These are phyloP conservation scores for Serilophus lunatus DNA, from an alignment of 2,113 vertebrate species.

Conservation along the genomic window DNA sequence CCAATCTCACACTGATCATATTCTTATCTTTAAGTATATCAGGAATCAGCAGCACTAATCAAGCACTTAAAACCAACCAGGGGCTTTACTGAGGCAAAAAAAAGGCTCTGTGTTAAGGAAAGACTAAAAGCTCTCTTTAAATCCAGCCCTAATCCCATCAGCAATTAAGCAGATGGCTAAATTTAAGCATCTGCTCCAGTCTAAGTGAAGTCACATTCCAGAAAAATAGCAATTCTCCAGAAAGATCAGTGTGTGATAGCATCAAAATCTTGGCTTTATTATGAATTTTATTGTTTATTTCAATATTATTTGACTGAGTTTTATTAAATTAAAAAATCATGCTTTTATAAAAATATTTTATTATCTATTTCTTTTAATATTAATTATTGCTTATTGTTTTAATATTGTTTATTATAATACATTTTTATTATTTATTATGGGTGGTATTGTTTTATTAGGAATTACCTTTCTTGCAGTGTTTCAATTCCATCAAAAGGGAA, in stretches of 20 bases:
- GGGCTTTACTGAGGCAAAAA: background rate
- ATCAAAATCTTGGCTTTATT: background rate
- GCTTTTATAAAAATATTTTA: too few relatives aligned
- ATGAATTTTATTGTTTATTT: background rate
- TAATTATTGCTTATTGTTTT: too few relatives aligned
- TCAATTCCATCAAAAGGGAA: background rate
- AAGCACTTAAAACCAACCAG: background rate
- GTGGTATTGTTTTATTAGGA: too few relatives aligned
- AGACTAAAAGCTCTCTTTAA: background rate
- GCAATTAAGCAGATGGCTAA: slow-evolving; percentile 36
- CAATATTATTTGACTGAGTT: too few relatives aligned
- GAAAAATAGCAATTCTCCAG: background rate
- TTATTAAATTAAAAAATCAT: too few relatives aligned
- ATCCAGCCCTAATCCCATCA: background rate
- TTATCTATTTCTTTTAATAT: too few relatives aligned
- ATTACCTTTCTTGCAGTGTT: background rate
- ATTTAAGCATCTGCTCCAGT: slow-evolving; percentile 5
- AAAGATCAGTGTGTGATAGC: background rate
- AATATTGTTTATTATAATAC: too few relatives aligned
- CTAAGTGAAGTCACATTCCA: background rate
- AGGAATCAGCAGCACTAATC: background rate
- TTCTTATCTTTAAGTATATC: background rate
- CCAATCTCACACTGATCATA: background rate
- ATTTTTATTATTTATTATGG: too few relatives aligned
- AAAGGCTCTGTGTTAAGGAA: background rate